A percentile compares a stretch with the other conserved stretches of the same genome.
Evolutionary conservation across 2,888 invertebrate species (phyloP).

Genomic region (Microctonus brassicae): DNA sequence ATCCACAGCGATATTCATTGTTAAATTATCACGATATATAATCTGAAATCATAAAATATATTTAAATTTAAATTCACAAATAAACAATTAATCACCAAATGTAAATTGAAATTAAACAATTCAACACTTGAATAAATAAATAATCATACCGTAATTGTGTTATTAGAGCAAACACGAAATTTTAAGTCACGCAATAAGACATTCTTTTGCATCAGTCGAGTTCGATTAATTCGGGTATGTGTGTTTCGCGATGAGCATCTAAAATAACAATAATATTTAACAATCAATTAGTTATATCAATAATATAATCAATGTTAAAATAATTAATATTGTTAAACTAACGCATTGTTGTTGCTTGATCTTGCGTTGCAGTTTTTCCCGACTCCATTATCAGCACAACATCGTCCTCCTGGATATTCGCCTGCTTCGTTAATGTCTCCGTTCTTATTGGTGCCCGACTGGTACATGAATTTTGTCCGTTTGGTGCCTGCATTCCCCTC

Average conservation of each 20-base stretch:
- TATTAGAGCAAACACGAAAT: conserved; percentile 53
- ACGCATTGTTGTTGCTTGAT: background rate
- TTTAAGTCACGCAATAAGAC: conserved; percentile 58
- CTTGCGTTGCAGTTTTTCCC: background rate
- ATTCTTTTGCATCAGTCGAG: conserved; percentile 60
- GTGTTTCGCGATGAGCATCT: conserved; percentile 25
- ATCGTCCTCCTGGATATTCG: background rate
- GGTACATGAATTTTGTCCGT: conserved; percentile 48
- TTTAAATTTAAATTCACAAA: conserved; percentile 5
- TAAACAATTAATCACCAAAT: background rate
- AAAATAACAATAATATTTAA: too few species aligned
- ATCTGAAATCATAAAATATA: conserved; percentile 49
- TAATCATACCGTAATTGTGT: conserved; percentile 57
- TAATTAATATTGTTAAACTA: background rate
- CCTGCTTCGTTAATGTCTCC: conserved; percentile 1
- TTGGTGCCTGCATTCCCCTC: conserved; percentile 66
- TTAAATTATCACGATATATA: conserved; percentile 55
- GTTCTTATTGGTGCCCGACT: conserved; percentile 22
- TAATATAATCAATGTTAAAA: too few species aligned
- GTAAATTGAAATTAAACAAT: background rate
- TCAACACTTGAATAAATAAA: background rate
- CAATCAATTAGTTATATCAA: background rate
- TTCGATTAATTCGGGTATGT: conserved; percentile 55
- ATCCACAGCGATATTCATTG: conserved; percentile 56
- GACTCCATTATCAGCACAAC: conserved; percentile 2